Base-by-base conservation (phyloP, 1,140 invertebrate genomes). In the Brachionus sp. region DNA sequence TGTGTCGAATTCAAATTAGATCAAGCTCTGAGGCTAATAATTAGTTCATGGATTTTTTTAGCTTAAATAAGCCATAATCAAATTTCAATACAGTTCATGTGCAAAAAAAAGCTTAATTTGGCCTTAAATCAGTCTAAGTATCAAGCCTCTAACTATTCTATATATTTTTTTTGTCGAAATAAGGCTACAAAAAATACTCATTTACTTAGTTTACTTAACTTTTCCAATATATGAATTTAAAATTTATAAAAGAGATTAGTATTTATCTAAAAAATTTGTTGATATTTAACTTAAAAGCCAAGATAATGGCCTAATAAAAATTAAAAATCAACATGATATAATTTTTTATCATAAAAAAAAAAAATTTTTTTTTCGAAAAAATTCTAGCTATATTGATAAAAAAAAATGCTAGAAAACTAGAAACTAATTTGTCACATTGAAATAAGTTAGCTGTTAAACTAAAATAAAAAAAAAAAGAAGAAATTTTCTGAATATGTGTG, bases 241-340 rank as follows among this genome's bases (percentile, higher is more conserved):
- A 19, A 19, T 57, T 57, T 57, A 16, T 19, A 57, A 9, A 16
- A 6, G 9, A 57, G 50, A 25, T 57, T 57, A 25, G 50, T 57
- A 57, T 57, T 57, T 57, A 10, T 57, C 2, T 16, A 16, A 57
- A 57, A 57, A 57, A 57, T 19, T 19, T 9, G n/a, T 57, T 57
- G 50, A 19, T 57, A 57, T 57, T 57, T 57, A 57, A 57, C n/a
- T 53, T 53, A 25, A 57, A 57, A 57, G 50, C 50, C 50, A 57
- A 57, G 50, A 57, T 57, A 57, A 57, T 19, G 50, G 50, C 50
- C 50, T 57, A 57, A 57, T 57, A 57, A 57, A 57, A 57, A 57
- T 25, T 57, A 57, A 57, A 57, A 57, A 57, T 57, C 50, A 57
- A 57, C 50, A 57, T 57, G 50, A 57, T 57, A 57, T 57, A 25